These are phyloP conservation scores for Chrysomallon squamiferum DNA, from an alignment of 1,140 invertebrate genomes.

Conservation along the genomic window DNA sequence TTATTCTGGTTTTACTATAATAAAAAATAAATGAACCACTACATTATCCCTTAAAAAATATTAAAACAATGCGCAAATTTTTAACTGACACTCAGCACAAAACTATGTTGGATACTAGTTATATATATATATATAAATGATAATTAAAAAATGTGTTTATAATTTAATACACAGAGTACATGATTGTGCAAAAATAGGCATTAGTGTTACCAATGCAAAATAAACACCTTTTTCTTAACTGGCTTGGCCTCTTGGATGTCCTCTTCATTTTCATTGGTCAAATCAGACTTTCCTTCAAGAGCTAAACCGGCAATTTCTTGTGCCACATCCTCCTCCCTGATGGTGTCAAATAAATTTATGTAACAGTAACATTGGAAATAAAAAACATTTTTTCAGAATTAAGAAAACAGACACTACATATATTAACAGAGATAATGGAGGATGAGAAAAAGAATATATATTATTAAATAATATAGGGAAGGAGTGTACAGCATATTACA, in stretches of 20 bases:
- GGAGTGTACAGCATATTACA: too few relatives aligned
- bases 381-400: not conserved
- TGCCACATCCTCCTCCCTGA: slow-evolving; percentile 59
- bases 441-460: not conserved
- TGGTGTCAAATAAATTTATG: not conserved
- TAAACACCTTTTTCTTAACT: slow-evolving; percentile 38
- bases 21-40: not conserved
- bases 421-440: not conserved
- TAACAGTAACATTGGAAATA: not conserved
- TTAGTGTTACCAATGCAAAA: too few relatives aligned
- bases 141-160: too few relatives aligned
- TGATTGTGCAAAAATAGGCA: too few relatives aligned
- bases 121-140: too few relatives aligned
- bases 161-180: too few relatives aligned
- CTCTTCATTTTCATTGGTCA: slow-evolving; percentile 67
- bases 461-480: not conserved
- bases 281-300: slow-evolving; percentile 47
- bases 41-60: too few relatives aligned
- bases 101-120: too few relatives aligned
- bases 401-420: not conserved
- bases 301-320: slow-evolving; percentile 29
- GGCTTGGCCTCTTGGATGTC: slow-evolving; percentile 68
- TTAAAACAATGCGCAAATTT: too few relatives aligned
- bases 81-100: too few relatives aligned
- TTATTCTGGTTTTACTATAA: not conserved